Evolutionary conservation across 2,888 invertebrate genomes (phyloP), one percentile per base, ranked within the genome.

Genomic region (Hermaeophaga mercurialis): DNA sequence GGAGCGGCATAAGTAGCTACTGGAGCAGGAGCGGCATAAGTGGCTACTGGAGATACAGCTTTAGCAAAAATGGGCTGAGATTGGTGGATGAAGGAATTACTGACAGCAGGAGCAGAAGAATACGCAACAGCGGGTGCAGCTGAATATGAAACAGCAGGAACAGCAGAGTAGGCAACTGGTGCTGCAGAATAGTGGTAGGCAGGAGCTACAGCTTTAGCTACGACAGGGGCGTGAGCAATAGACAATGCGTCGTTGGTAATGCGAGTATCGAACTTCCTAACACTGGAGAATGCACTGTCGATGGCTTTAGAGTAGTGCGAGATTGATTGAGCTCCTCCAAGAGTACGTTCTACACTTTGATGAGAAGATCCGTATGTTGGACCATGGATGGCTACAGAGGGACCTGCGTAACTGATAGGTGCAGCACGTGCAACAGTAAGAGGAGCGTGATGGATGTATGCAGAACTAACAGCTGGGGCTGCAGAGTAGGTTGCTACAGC

Each of bases 221-320:
- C n/a, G 7, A 48, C 18, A 14, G 39, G 28, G 7, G 55, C 55
- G 46, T 53, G 61, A 43, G 56, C 43, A 44, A 67, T 66, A 52
- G 80, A 71, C 45, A 75, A 68, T 64, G 78, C 80, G 67, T 85
- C 84, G 68, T 83, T 83, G 75, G 80, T 81, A 73, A 82, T 76
- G 63, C 83, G 80, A 45, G 82, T 82, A 61, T 84, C 82, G 73
- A 77, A 79, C 75, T 84, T 84, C 71, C 82, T 81, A 24, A 84
- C 81, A 69, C 81, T 83, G 62, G 84, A 83, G 78, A 81, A 84
- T 52, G 84, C 81, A 46, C 82, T 82, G 68, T 84, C 82, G 22
- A 83, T 81, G 49, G 82, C 81, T 74, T 84, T 85, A 66, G 81
- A 80, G 62, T 70, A 71, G 41, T 64, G 61, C 52, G 84, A 83